Evolutionary conservation across 1,140 invertebrate genomes (phyloP), one percentile per base, ranked within the genome.

Genomic region (Euwallacea fornicatus): DNA sequence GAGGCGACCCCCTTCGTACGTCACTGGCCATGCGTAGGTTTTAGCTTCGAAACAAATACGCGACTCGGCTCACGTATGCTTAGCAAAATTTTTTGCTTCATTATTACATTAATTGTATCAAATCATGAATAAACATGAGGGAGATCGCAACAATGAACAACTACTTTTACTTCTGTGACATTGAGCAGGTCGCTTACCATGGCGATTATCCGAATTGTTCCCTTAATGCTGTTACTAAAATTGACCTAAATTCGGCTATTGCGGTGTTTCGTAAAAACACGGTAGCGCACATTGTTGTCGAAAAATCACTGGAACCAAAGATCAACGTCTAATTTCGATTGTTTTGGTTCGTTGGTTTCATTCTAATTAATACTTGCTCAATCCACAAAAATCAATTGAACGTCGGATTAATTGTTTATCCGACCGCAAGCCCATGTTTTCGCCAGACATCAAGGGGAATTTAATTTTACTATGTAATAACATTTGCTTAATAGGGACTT

Each of bases 61-160:
- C 61, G 61, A 63, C 61, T 63, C 7, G n/a, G 46, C 61, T 63
- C 61, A 63, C 61, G 61, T 63, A 63, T 63, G 61, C 61, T 63
- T 63, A 47, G 61, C 44, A 63, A 63, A 63, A 47, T 11, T 13
- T 61, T 63, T 63, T 42, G 44, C 61, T 63, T 63, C 13, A 46
- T 46, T 63, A 16, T 50, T 60, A 41, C 42, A 13, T 46, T 63
- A 63, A 46, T 63, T n/a, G 15, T 46, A 42, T 43, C 10, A 21
- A 46, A 63, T 63, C 43, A 63, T 63, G 61, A 63, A 63, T 63
- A 46, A 63, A 63, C 61, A 63, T 13, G 61, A 63, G 61, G 61
- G 61, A 63, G 43, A 61, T 41, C 59, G 11, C 42, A 33, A 15
- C 11, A 63, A 21, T 21, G n/a, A 63, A 15, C 11, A 50, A 50